Base-by-base conservation (phyloP, 2,113 vertebrate genomes). In the Hyaena hyaena region DNA sequence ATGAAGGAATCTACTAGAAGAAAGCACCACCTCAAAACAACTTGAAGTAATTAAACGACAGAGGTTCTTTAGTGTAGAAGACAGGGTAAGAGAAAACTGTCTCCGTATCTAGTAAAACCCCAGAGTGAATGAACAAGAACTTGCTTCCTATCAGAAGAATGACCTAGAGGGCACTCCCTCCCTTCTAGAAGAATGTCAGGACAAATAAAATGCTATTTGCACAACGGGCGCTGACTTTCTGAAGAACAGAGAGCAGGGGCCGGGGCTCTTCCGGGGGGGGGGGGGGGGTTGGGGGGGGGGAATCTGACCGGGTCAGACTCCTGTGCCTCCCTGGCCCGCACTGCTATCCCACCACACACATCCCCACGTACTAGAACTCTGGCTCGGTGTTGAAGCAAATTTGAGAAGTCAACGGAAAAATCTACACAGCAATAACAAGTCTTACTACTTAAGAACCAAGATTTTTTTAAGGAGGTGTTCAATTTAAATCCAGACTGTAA, bases 1-100 rank as follows among this genome's bases (percentile, higher is more conserved):
- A 63, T 35, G 58, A 97, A 82, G 23, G 53, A 68, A 83, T 50
- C 71, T 90, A 68, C 28, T 76, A 92, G 17, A 14, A 66, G 11
- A 73, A 79, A 92, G 24, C 4, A 68, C 85, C 87, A 74, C 6
- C 21, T 53, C 66, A 82, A 45, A 74, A 66, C 12, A n/a, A 39
- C 31, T 7, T n/a, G 79, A 73, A 88, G 79, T 39, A 88, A 90
- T 16, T 68, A 69, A 45, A 21, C 35, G 35, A 33, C 55, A 90
- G 63, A 82, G 21, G 17, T 9, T 50, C 63, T 86, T 58, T 71
- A 83, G 53, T 39, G 73, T 68, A 69, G 26, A 53, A 77, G 45
- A 76, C 23, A 1, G 12, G 11, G 9, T 79, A 53, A 8, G 28
- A 77, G 50, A 69, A 43, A 89, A 58, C 50, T 16, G n/a, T 48